Conservation (phyloP, 2,113 vertebrate species). For the Nothocercus nigrocapillus region DNA sequence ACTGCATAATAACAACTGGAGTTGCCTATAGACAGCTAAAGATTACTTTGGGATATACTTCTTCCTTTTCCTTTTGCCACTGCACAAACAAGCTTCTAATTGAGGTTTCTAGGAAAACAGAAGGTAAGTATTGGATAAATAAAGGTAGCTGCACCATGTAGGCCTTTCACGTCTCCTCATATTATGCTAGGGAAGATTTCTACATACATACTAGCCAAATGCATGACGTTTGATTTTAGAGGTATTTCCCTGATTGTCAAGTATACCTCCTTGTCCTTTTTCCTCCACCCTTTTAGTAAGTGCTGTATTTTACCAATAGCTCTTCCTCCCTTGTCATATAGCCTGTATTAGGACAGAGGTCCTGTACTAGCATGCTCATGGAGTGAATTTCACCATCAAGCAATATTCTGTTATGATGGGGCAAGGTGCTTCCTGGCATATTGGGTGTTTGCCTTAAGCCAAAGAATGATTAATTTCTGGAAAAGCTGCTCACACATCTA, state of each 20-base stretch:
- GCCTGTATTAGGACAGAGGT: not conserved
- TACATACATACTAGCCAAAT: not conserved
- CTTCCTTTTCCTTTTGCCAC: not conserved
- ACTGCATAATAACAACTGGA: not conserved
- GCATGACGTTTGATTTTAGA: not conserved
- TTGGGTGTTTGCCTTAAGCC: not conserved
- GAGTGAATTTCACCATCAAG: not conserved
- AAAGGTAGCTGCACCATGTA: not conserved
- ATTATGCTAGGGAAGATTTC: not conserved
- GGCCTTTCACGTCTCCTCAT: not conserved
- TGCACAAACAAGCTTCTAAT: rapidly evolving
- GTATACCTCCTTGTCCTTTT: not conserved
- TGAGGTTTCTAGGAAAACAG: not conserved
- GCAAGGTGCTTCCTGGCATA: not conserved
- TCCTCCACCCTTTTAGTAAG: not conserved
- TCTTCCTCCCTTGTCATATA: not conserved
- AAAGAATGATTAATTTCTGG: not conserved
- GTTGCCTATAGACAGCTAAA: not conserved
- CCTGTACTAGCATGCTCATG: not conserved
- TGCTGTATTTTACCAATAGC: not conserved
- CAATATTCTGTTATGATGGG: not conserved
- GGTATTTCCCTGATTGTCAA: not conserved
- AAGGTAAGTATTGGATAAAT: not conserved
- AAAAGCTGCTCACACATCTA: not conserved
- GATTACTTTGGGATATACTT: not conserved